Conservation (phyloP, 1,140 invertebrate genomes). For the Pomacea maculata region DNA sequence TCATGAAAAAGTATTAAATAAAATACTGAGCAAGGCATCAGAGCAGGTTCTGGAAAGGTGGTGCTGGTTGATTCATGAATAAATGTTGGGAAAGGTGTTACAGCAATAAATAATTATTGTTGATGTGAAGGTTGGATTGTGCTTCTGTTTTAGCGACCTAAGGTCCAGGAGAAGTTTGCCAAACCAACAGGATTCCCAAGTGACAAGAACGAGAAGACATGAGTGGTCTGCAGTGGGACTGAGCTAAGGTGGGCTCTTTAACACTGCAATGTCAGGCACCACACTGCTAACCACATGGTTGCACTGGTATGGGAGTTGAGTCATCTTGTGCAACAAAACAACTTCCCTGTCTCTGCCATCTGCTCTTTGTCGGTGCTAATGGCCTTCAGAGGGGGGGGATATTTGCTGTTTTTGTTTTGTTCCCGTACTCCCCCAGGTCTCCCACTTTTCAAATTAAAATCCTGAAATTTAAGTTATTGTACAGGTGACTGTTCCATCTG, state of each 20-base stretch:
- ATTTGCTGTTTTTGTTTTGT: no score
- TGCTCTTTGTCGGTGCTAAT: conserved; percentile 21
- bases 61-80: no score
- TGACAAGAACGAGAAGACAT: conserved; percentile 51
- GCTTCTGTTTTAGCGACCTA: conserved; percentile 42
- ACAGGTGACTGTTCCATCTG: no score
- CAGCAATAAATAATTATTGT: background rate
- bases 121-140: conserved; percentile 7
- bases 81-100: background rate
- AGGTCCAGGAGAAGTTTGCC: conserved; percentile 51
- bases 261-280: background rate
- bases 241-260: background rate
- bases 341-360: background rate
- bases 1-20: no score
- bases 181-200: conserved; percentile 49
- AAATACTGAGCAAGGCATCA: no score
- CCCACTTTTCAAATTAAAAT: no score
- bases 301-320: background rate
- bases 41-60: no score
- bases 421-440: no score
- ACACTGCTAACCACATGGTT: background rate
- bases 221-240: conserved; percentile 3
- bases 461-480: no score
- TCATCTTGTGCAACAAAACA: background rate
- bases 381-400: background rate